Conservation (phyloP, 1,140 invertebrate species). For the Meloidogyne exigua region DNA sequence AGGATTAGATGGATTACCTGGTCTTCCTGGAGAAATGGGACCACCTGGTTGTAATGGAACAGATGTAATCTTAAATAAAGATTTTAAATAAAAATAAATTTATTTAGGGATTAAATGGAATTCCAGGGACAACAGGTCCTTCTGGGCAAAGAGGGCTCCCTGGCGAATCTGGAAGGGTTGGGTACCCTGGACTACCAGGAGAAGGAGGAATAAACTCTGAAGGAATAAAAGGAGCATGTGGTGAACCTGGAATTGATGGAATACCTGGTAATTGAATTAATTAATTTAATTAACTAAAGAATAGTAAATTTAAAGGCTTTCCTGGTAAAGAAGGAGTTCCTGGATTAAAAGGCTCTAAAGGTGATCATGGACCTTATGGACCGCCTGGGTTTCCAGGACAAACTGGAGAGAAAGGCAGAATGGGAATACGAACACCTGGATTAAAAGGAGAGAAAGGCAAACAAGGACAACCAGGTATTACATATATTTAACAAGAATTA, state of each 20-base stretch:
- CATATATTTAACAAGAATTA: not conserved
- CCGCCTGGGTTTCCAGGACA: conserved; percentile 59
- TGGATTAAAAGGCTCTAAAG: conserved; percentile 59
- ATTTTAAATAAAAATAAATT: not conserved
- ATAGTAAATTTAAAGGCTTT: not conserved
- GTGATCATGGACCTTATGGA: conserved; percentile 56
- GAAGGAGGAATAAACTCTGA: conserved; percentile 59
- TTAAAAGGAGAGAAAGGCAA: conserved; percentile 61
- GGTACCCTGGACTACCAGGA: conserved; percentile 54
- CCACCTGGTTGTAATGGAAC: conserved; percentile 63
- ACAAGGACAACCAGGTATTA: conserved; percentile 31
- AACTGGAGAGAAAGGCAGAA: conserved; percentile 52
- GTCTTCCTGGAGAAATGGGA: conserved; percentile 59
- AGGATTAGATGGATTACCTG: conserved; percentile 60
- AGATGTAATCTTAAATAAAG: conserved; percentile 51
- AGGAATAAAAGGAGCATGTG: conserved; percentile 55
- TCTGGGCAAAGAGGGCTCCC: conserved; percentile 40
- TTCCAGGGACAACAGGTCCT: conserved; percentile 55
- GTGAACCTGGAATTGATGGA: conserved; percentile 52
- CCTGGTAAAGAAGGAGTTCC: conserved; percentile 30
- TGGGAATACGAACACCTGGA: conserved; percentile 59
- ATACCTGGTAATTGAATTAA: conserved; percentile 3
- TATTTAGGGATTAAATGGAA: conserved; percentile 27
- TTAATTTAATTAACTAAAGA: no score
- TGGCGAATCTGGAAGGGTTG: conserved; percentile 45